Conservation (phyloP, 2,113 vertebrate genomes). For the Urocynchramus pylzowi region DNA sequence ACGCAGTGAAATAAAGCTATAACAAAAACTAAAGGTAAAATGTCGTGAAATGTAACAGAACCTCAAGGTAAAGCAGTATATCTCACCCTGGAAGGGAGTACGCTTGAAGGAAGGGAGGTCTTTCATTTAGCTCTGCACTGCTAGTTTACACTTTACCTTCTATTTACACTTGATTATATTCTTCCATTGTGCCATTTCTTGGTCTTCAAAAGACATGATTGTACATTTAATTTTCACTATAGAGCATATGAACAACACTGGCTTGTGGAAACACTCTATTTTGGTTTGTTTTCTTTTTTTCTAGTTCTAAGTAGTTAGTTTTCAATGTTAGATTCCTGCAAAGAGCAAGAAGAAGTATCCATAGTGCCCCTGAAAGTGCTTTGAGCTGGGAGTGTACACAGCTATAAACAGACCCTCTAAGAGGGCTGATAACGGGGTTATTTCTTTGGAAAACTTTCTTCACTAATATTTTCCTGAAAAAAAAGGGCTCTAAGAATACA, state of each 20-base stretch:
- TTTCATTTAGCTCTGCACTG: neutral
- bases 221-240: neutral
- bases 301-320: neutral
- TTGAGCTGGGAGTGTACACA: neutral
- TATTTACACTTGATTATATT: neutral
- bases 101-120: neutral
- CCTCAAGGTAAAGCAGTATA: neutral
- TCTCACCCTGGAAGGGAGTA: neutral
- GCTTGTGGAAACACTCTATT: neutral
- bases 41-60: neutral
- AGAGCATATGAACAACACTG: neutral
- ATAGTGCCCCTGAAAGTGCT: accelerated
- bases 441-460: neutral
- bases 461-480: neutral
- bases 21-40: neutral
- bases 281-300: neutral
- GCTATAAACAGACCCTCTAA: neutral
- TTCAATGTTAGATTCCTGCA: neutral
- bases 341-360: neutral
- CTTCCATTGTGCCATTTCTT: neutral
- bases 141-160: neutral
- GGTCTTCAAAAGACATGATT: neutral
- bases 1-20: neutral
- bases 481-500: neutral
- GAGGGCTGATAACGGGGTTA: accelerated